Evolutionary conservation across 1,140 invertebrate genomes (phyloP).

Genomic region (Bombus polaris): DNA sequence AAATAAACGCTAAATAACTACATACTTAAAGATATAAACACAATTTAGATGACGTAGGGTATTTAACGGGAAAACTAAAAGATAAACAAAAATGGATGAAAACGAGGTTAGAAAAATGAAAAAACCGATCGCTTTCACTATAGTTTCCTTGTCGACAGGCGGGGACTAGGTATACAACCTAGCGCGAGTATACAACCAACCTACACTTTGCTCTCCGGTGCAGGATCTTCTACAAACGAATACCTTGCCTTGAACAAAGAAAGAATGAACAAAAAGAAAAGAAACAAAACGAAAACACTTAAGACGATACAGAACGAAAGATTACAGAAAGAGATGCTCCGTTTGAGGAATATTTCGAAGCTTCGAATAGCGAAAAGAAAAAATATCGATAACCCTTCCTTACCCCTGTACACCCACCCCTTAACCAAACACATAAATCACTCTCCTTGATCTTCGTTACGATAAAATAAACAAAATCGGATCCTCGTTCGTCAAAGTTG

Average conservation of each 20-base stretch:
- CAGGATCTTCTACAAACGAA: slow-evolving; percentile 9
- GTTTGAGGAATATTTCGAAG: slow-evolving; percentile 25
- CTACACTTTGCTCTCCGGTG: slow-evolving; percentile 36
- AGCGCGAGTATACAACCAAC: slow-evolving; percentile 16
- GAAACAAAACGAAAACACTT: neutral
- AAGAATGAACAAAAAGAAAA: neutral
- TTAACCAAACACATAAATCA: neutral
- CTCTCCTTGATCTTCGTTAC: slow-evolving; percentile 9
- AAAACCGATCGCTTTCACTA: slow-evolving; percentile 38
- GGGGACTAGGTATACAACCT: slow-evolving; percentile 27
- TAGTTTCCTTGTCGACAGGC: slow-evolving; percentile 20
- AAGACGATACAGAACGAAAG: slow-evolving; percentile 6
- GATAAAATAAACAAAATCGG: neutral
- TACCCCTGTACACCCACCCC: neutral
- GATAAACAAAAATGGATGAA: neutral
- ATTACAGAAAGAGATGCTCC: slow-evolving; percentile 13
- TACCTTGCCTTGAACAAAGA: neutral
- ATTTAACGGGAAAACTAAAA: slow-evolving; percentile 16
- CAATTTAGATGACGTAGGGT: slow-evolving; percentile 55
- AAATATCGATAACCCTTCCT: slow-evolving; percentile 3
- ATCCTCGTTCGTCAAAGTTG: slow-evolving; percentile 47
- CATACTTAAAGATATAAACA: slow-evolving; percentile 1
- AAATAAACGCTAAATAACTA: slow-evolving; percentile 27
- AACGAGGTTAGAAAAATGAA: neutral
- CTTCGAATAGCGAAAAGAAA: neutral